Percentiles rank a stretch among this genome's conserved stretches.
Evolutionary conservation across 2,888 invertebrate species (phyloP).

Genomic region (Stenolophus ochropezus): DNA sequence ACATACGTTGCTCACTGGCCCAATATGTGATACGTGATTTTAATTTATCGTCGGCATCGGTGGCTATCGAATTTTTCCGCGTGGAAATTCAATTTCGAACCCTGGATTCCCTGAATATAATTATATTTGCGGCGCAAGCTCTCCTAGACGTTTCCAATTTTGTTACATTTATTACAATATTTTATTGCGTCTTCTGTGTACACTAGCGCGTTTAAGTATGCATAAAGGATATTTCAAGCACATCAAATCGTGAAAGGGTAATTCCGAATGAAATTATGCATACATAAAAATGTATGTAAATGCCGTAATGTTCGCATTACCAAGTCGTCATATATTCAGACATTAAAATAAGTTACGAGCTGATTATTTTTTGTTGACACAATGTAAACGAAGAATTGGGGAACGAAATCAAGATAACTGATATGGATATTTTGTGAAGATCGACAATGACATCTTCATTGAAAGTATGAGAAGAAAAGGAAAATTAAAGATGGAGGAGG

Average conservation of each 20-base stretch:
- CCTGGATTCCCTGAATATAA: conserved; percentile 13
- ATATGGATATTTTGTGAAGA: no score
- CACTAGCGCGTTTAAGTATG: background rate
- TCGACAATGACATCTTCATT: no score
- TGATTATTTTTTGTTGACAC: no score
- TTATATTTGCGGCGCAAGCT: conserved; percentile 6
- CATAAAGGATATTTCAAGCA: background rate
- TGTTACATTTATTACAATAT: background rate
- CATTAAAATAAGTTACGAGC: background rate
- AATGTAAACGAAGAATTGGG: no score
- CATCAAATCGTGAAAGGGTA: background rate
- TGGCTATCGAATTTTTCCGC: conserved; percentile 39
- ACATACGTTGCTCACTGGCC: background rate
- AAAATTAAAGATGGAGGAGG: no score
- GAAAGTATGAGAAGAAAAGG: no score
- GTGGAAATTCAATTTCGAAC: conserved; percentile 22
- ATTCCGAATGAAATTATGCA: background rate
- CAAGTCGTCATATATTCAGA: background rate
- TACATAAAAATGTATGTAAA: background rate
- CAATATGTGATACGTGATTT: conserved; percentile 26
- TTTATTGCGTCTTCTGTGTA: background rate
- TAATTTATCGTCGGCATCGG: conserved; percentile 29
- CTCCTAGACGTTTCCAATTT: background rate
- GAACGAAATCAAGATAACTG: no score
- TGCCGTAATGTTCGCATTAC: background rate